Evolutionary conservation across 2,113 vertebrate species (phyloP).

Genomic region (Microtus montanus): DNA sequence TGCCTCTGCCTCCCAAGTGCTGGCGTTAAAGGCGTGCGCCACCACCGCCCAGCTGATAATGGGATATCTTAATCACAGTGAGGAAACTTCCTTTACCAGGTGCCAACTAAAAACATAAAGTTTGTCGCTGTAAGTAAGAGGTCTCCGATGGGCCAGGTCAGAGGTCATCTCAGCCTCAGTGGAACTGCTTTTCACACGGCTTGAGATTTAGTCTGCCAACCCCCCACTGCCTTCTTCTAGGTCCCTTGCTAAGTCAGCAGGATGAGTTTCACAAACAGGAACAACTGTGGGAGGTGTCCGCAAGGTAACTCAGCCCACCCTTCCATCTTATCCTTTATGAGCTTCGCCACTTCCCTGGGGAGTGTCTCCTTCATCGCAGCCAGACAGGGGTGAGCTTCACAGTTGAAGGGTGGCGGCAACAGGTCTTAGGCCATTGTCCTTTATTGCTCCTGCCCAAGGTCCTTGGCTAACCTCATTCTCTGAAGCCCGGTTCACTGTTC

Average conservation of each 20-base stretch:
- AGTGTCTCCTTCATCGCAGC: background rate
- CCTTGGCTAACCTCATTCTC: background rate
- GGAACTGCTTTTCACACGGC: background rate
- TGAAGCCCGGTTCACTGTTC: background rate
- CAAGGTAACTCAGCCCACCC: background rate
- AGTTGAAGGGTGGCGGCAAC: background rate
- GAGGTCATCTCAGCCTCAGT: background rate
- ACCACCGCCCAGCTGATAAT: too few relatives aligned
- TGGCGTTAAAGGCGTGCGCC: too few relatives aligned
- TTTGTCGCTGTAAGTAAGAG: background rate
- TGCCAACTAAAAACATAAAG: background rate
- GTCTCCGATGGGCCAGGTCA: background rate
- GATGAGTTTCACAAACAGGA: background rate
- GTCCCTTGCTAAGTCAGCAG: background rate
- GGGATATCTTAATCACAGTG: background rate
- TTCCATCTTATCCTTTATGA: background rate
- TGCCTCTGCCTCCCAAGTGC: too few relatives aligned
- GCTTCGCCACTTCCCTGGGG: conserved; percentile 1
- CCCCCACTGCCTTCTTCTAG: background rate
- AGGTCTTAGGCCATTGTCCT: background rate
- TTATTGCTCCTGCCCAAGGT: background rate
- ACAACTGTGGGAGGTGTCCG: background rate
- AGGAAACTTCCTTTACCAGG: background rate
- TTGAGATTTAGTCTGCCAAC: background rate
- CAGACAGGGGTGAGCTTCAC: background rate